A percentile compares a stretch with the other conserved stretches of the same genome.
These are phyloP conservation scores for Oscheius onirici DNA, from an alignment of 2,888 invertebrate genomes.

Conservation along the genomic window DNA sequence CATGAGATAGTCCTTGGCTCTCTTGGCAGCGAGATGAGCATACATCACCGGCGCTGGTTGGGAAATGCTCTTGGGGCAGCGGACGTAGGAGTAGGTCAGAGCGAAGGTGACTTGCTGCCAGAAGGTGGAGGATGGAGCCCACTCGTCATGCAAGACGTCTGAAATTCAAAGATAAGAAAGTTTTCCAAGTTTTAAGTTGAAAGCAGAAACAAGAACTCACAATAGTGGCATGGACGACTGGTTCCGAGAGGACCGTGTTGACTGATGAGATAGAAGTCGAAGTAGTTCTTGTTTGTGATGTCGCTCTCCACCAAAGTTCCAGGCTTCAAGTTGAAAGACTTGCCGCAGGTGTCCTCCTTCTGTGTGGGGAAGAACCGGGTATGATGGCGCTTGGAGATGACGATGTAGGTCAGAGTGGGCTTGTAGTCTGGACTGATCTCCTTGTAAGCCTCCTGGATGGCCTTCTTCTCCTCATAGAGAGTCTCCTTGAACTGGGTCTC, in stretches of 20 bases:
- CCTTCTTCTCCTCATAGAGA: constrained; percentile 37
- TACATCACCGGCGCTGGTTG: constrained; percentile 74
- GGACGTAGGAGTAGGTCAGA: constrained; percentile 85
- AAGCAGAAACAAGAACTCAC: no score
- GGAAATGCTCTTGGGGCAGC: constrained; percentile 79
- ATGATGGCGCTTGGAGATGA: constrained; percentile 41
- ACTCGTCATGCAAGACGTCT: constrained; percentile 83
- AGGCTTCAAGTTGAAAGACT: constrained; percentile 53
- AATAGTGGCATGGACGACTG: constrained; percentile 79
- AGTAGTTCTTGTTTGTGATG: constrained; percentile 48
- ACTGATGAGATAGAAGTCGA: constrained; percentile 65
- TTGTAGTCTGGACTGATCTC: background rate
- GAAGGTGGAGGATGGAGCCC: constrained; percentile 79
- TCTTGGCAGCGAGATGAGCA: constrained; percentile 49
- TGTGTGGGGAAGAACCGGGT: constrained; percentile 36
- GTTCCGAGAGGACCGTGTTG: constrained; percentile 67
- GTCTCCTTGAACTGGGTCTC: constrained; percentile 42
- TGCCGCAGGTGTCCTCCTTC: constrained; percentile 19
- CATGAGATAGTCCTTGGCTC: constrained; percentile 38
- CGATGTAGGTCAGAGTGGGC: constrained; percentile 42
- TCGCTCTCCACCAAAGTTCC: constrained; percentile 63
- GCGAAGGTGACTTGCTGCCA: constrained; percentile 80
- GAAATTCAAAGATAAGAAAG: constrained; percentile 64
- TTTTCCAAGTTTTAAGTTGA: no score
- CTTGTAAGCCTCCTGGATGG: constrained; percentile 23